A percentile compares a stretch with the other conserved stretches of the same genome.
phyloP scores from a whole-genome alignment of 2,797 vertebrate species.

The Coregonus suidteri region DNA sequence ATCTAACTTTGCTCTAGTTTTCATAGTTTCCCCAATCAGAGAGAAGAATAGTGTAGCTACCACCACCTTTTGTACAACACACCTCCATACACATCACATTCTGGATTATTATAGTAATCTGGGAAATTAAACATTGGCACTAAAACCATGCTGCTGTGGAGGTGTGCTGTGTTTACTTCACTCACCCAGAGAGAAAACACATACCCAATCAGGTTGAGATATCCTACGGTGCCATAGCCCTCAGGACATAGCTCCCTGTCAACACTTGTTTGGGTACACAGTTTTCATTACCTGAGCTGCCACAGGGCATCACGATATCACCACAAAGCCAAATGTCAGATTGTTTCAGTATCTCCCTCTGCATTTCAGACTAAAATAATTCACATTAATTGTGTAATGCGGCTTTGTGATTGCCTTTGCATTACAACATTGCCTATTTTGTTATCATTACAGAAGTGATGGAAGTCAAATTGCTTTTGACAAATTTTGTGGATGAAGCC shows the following conservation, averaged over 20 bases:
- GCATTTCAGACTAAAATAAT: constrained; percentile 44
- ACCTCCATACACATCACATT: constrained; percentile 16
- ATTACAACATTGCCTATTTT: constrained; percentile 16
- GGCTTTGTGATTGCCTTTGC: constrained; percentile 46
- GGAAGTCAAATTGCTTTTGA: constrained; percentile 33
- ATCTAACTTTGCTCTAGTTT: not conserved
- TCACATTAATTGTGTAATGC: constrained; percentile 53
- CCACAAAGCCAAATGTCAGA: constrained; percentile 59
- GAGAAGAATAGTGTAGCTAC: constrained; percentile 69
- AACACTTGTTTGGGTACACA: constrained; percentile 55
- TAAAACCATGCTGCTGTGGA: constrained; percentile 44
- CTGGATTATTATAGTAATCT: constrained; percentile 68
- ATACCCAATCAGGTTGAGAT: constrained; percentile 3
- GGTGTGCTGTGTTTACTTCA: constrained; percentile 51
- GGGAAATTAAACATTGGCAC: constrained; percentile 74
- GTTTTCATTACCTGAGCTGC: constrained; percentile 74
- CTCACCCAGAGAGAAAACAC: constrained; percentile 22
- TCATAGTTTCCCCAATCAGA: not conserved
- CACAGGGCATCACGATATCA: constrained; percentile 35
- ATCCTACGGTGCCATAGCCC: not conserved
- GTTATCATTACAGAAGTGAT: constrained; percentile 29
- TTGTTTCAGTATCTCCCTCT: constrained; percentile 56
- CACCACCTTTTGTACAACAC: constrained; percentile 86
- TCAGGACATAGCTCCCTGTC: constrained; percentile 27
- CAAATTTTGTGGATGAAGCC: constrained; percentile 31